Base-by-base conservation (phyloP, 2,888 invertebrate species). In the Epirrita christyi region DNA sequence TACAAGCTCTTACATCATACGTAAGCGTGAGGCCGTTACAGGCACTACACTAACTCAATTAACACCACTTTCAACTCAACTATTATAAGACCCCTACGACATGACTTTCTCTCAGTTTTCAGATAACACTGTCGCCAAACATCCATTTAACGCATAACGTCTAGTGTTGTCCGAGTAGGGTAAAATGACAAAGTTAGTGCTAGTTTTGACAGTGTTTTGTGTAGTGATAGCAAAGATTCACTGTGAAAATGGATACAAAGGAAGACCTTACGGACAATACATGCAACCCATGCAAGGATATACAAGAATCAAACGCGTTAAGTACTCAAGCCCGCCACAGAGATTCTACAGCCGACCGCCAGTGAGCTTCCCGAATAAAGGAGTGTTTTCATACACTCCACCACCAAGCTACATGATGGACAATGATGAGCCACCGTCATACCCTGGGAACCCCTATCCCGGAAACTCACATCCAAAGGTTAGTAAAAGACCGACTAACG, bases 1-100 rank as follows among this genome's bases (percentile, higher is more conserved):
- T 64, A 72, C 69, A 73, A 73, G 55, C 36, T 41, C 51, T 78
- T 79, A 73, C 70, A 64, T 72, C 66, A 74, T 50, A 37, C 43
- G 50, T 51, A 56, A 41, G 53, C 57, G 51, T 59, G 58, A 67
- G 67, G 52, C 58, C 64, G 54, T 64, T 67, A 64, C 66, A 59
- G 66, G 61, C 68, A 71, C 83, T 85, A 87, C 70, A 71, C 85
- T 88, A 89, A 88, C 74, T 81, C 66, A 82, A 89, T 90, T 90
- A 73, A 72, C 88, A 79, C 81, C 49, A 81, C 89, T 90, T 89
- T 89, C 89, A 61, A 77, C 71, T 71, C 76, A 75, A 70, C 78
- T 80, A 78, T 83, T 90, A 91, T 88, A 90, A 89, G 86, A 78
- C 75, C 56, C 59, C 55, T 32, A 36, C 50, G 67, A 44, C 55